These are phyloP conservation scores for Hemithea aestivaria DNA, from an alignment of 2,888 invertebrate species.

Conservation along the genomic window DNA sequence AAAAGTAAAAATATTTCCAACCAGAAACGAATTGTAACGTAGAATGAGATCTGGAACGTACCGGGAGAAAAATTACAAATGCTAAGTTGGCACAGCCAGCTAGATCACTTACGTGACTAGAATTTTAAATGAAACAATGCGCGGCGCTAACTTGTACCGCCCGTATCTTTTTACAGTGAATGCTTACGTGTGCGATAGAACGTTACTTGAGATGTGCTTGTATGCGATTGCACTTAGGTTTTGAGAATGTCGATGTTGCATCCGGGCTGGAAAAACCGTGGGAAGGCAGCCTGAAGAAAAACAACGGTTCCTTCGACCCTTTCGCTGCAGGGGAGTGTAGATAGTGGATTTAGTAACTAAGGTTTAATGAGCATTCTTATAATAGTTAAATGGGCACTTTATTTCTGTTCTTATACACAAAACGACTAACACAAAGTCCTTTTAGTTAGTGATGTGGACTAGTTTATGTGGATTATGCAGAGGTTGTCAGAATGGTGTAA, in stretches of 20 bases:
- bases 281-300: not conserved
- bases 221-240: conserved; percentile 1
- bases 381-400: too few relatives aligned
- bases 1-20: too few relatives aligned
- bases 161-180: conserved; percentile 12
- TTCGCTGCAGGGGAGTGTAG: too few relatives aligned
- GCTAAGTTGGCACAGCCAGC: conserved; percentile 13
- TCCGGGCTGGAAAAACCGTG: conserved; percentile 1
- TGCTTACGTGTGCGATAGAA: conserved; percentile 9
- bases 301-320: too few relatives aligned
- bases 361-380: too few relatives aligned
- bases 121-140: conserved; percentile 17
- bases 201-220: not conserved
- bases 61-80: conserved; percentile 15
- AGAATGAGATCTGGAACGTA: conserved; percentile 3
- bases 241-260: not conserved
- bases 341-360: too few relatives aligned
- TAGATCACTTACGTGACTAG: conserved; percentile 19
- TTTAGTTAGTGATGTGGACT: too few relatives aligned
- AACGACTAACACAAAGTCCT: too few relatives aligned
- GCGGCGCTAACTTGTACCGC: conserved; percentile 6
- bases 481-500: too few relatives aligned
- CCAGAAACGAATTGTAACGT: conserved; percentile 4
- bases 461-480: too few relatives aligned
- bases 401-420: too few relatives aligned